Evolutionary conservation across 2,113 vertebrate species (phyloP).

Genomic region (Gasterosteus nipponicus): DNA sequence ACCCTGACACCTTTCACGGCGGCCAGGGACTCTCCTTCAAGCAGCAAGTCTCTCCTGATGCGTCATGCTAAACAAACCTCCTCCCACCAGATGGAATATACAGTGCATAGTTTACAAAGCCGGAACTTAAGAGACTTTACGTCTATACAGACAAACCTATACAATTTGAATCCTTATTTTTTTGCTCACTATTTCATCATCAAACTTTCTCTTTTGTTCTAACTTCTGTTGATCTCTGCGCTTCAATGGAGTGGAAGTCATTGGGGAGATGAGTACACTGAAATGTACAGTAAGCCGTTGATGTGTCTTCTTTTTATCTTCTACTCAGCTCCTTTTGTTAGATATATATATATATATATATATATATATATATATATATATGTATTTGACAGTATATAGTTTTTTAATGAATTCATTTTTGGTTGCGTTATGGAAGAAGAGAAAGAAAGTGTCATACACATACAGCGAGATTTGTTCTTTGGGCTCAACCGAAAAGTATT

Average conservation of each 20-base stretch:
- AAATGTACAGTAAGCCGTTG: conserved; percentile 40
- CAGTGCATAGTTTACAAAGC: conserved; percentile 88
- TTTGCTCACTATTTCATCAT: conserved; percentile 1
- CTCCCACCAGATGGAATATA: conserved; percentile 75
- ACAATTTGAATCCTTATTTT: conserved; percentile 46
- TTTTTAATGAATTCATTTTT: conserved; percentile 59
- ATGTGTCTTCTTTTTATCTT: conserved; percentile 30
- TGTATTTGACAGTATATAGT: conserved; percentile 34
- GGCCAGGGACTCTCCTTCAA: conserved; percentile 31
- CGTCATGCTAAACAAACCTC: conserved; percentile 76
- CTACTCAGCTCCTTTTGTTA: conserved; percentile 38
- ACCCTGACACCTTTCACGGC: conserved; percentile 22
- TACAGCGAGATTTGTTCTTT: conserved; percentile 71
- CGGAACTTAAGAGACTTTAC: conserved; percentile 68
- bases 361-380: conserved; percentile 41
- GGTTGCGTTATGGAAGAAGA: conserved; percentile 70
- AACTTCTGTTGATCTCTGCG: conserved; percentile 64
- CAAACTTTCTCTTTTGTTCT: conserved; percentile 68
- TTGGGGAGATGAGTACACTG: conserved; percentile 38
- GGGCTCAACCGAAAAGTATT: conserved; percentile 52
- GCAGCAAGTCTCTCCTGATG: conserved; percentile 55
- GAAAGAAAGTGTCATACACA: conserved; percentile 67
- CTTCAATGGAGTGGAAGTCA: conserved; percentile 47
- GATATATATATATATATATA: conserved; percentile 37
- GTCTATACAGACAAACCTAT: conserved; percentile 73